Evolutionary conservation across 1,140 invertebrate species (phyloP).

Genomic region (Trachelipus rathkii): DNA sequence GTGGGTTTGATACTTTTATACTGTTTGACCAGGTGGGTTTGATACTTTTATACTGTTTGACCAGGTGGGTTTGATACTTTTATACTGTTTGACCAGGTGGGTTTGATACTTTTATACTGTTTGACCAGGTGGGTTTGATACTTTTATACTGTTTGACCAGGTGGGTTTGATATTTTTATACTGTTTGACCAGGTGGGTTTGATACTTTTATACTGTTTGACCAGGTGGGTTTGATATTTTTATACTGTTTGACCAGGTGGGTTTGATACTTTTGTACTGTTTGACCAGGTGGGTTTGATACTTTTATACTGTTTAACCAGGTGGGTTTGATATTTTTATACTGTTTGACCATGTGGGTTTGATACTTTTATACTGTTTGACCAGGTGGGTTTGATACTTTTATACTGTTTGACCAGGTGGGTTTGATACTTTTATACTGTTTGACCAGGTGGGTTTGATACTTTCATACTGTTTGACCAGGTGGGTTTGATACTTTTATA

Average conservation of each 20-base stretch:
- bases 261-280: slow-evolving; percentile 58
- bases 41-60: slow-evolving; percentile 71
- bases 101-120: slow-evolving; percentile 59
- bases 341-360: slow-evolving; percentile 79
- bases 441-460: slow-evolving; percentile 67
- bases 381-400: slow-evolving; percentile 57
- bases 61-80: slow-evolving; percentile 57
- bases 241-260: slow-evolving; percentile 85
- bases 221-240: slow-evolving; percentile 57
- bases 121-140: slow-evolving; percentile 67
- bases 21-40: slow-evolving; percentile 79
- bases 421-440: slow-evolving; percentile 59
- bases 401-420: slow-evolving; percentile 85
- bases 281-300: slow-evolving; percentile 67
- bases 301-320: slow-evolving; percentile 80
- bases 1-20: slow-evolving; percentile 50
- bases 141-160: slow-evolving; percentile 80
- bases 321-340: slow-evolving; percentile 50
- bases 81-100: slow-evolving; percentile 85
- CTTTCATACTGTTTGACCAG: slow-evolving; percentile 83
- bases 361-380: slow-evolving; percentile 71
- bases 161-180: slow-evolving; percentile 50
- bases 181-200: slow-evolving; percentile 79
- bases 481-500: slow-evolving; percentile 50
- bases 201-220: slow-evolving; percentile 71